A percentile compares a stretch with the other conserved stretches of the same genome.
Evolutionary conservation across 2,888 invertebrate species (phyloP).

Genomic region (Pimpla rufipes): DNA sequence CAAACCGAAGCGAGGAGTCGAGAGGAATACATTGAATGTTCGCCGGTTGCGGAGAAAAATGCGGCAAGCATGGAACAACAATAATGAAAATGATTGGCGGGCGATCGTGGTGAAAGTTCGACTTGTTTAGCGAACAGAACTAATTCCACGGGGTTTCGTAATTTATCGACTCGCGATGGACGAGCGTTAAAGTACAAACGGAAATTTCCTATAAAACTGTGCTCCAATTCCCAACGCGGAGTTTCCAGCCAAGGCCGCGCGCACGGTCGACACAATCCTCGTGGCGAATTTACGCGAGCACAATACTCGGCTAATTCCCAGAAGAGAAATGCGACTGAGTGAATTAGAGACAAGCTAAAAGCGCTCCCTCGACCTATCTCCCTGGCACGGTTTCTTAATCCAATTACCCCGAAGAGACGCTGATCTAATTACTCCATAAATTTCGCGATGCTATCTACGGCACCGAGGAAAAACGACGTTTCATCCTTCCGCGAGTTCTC

Average conservation of each 20-base stretch:
- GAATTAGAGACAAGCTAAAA: slow-evolving; percentile 11
- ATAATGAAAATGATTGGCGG: too few species aligned
- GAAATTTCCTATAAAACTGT: not conserved
- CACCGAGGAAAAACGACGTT: not conserved
- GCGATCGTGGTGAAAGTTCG: too few species aligned
- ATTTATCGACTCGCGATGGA: not conserved
- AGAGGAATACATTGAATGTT: not conserved
- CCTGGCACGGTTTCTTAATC: slow-evolving; percentile 33
- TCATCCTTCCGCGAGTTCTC: slow-evolving; percentile 12
- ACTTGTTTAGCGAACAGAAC: too few species aligned
- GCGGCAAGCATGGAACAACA: too few species aligned
- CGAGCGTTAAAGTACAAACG: not conserved
- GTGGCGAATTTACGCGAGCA: not conserved
- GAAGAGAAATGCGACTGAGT: not conserved
- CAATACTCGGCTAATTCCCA: slow-evolving; percentile 12
- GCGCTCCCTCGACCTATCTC: slow-evolving; percentile 6
- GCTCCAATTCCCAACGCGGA: not conserved
- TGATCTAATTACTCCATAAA: slow-evolving; percentile 27
- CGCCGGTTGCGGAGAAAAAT: too few species aligned
- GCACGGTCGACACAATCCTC: not conserved
- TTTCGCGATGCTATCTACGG: slow-evolving; percentile 4
- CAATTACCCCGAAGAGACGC: slow-evolving; percentile 29
- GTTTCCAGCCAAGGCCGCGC: not conserved
- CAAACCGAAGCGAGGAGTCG: not conserved
- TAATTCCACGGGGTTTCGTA: too few species aligned